Evolutionary conservation across 2,888 invertebrate species (phyloP).

Genomic region (Cacoxenus indagator): DNA sequence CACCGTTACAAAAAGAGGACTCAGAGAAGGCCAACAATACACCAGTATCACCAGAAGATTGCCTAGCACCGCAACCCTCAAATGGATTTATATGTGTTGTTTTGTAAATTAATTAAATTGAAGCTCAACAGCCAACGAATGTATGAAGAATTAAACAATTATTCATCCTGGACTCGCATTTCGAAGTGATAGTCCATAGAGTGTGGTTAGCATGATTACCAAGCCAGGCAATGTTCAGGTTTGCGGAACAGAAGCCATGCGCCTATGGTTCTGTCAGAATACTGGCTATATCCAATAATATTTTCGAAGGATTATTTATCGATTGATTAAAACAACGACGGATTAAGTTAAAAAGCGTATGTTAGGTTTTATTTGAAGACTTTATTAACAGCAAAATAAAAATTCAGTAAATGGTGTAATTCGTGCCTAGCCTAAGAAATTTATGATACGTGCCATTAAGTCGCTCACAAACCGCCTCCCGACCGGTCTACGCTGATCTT

Average conservation of each 20-base stretch:
- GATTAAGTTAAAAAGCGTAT: not conserved
- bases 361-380: conserved; percentile 30
- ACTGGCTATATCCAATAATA: no score
- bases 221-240: no score
- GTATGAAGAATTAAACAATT: no score
- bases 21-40: not conserved
- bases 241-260: no score
- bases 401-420: conserved; percentile 38
- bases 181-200: no score
- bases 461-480: conserved; percentile 89
- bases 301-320: not conserved
- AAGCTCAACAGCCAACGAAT: no score
- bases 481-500: conserved; percentile 93
- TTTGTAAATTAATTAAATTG: no score
- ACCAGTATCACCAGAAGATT: not conserved
- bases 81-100: no score
- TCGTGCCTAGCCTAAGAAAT: conserved; percentile 31
- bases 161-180: no score
- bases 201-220: no score
- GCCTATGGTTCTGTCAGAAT: no score
- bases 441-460: conserved; percentile 25
- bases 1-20: not conserved
- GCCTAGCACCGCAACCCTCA: no score
- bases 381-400: conserved; percentile 57
- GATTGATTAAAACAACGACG: not conserved